Percentiles rank a stretch among this genome's conserved stretches.
Evolutionary conservation across 2,113 vertebrate genomes (phyloP).

Genomic region (Takifugu flavidus): DNA sequence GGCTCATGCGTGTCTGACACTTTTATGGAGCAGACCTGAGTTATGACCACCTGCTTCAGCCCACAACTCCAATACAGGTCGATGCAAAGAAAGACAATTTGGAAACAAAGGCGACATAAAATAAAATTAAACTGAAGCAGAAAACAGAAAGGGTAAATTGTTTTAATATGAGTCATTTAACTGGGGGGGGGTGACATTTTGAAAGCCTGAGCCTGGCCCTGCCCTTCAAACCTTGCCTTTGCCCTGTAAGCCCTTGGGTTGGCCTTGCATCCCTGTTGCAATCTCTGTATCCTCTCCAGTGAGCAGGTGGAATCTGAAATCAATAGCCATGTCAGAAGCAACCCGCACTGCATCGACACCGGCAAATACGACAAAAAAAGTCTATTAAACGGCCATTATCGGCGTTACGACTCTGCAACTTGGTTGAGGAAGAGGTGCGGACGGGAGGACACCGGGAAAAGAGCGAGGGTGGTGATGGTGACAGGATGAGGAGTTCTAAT

Average conservation of each 20-base stretch:
- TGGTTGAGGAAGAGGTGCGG: slow-evolving; percentile 24
- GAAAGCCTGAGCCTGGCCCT: slow-evolving; percentile 13
- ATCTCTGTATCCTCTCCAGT: slow-evolving; percentile 35
- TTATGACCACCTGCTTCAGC: slow-evolving; percentile 35
- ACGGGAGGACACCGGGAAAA: slow-evolving; percentile 40
- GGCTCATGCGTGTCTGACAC: slow-evolving; percentile 44
- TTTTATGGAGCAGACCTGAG: slow-evolving; percentile 66
- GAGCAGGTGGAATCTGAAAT: slow-evolving; percentile 58
- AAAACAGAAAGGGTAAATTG: slow-evolving; percentile 60
- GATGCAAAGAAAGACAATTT: slow-evolving; percentile 21
- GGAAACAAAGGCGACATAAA: neutral
- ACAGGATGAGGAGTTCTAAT: slow-evolving; percentile 57
- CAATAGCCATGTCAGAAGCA: slow-evolving; percentile 63
- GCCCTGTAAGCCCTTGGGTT: slow-evolving; percentile 36
- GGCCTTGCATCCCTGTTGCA: slow-evolving; percentile 24
- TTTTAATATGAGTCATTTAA: slow-evolving; percentile 61
- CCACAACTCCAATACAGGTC: slow-evolving; percentile 8
- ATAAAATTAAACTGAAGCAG: neutral
- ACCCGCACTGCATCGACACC: slow-evolving; percentile 50
- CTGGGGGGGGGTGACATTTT: slow-evolving; percentile 38
- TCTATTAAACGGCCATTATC: slow-evolving; percentile 67
- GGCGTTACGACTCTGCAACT: slow-evolving; percentile 55
- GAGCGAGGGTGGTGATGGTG: slow-evolving; percentile 25
- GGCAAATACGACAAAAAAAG: slow-evolving; percentile 59
- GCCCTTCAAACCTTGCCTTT: slow-evolving; percentile 32